Evolutionary conservation across 2,113 vertebrate species (phyloP).

Genomic region (Forbesichthys papilliferus): DNA sequence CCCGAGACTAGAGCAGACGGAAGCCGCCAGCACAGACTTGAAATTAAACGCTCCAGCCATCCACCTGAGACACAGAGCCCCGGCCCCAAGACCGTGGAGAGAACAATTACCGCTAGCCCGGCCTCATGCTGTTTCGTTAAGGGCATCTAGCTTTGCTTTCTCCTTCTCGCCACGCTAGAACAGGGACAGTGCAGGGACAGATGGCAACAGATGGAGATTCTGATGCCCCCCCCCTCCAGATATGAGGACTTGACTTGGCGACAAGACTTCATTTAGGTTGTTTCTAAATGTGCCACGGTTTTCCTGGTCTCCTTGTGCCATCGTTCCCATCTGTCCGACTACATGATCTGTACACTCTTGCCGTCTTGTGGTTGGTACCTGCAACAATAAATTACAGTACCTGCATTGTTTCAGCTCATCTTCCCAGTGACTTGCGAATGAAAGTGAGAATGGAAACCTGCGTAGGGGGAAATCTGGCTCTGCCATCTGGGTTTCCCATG

Average conservation of each 20-base stretch:
- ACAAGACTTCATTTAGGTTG: conserved; percentile 13
- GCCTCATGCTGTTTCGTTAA: conserved; percentile 51
- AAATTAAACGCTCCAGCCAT: conserved; percentile 24
- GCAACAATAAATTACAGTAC: too few species aligned
- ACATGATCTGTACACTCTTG: not conserved
- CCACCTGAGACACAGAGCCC: conserved; percentile 32
- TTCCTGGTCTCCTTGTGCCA: not conserved
- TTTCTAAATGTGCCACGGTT: conserved; percentile 14
- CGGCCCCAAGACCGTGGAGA: conserved; percentile 51
- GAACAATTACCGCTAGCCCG: conserved; percentile 54
- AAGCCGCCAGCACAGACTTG: not conserved
- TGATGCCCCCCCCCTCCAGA: conserved; percentile 72
- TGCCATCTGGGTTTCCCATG: conserved; percentile 64
- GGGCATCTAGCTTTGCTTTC: conserved; percentile 24
- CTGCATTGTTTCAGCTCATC: conserved; percentile 13
- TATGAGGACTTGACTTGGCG: conserved; percentile 74
- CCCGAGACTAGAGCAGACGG: not conserved
- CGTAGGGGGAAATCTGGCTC: conserved; percentile 56
- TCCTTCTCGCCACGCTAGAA: conserved; percentile 53
- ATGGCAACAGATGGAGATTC: conserved; percentile 80
- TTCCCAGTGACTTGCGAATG: conserved; percentile 21
- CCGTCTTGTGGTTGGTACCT: not conserved
- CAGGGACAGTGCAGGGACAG: conserved; percentile 67
- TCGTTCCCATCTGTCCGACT: not conserved
- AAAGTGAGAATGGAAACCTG: conserved; percentile 45